Evolutionary conservation across 2,113 vertebrate genomes (phyloP).

Genomic region (Aix galericulata): DNA sequence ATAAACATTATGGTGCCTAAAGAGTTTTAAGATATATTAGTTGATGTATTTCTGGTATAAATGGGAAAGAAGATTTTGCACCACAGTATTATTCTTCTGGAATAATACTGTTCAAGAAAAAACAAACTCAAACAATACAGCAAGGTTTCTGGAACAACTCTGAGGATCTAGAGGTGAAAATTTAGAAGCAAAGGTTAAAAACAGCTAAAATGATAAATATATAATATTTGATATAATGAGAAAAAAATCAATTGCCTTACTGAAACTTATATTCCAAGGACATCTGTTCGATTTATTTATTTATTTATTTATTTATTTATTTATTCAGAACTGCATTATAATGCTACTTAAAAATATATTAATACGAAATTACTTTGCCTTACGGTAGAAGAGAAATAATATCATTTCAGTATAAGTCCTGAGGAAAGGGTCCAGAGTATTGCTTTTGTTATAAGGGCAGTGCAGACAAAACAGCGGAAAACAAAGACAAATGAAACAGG

Average conservation of each 20-base stretch:
- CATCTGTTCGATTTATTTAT: neutral
- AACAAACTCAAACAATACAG: neutral
- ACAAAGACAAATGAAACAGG: neutral
- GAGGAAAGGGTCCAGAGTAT: neutral
- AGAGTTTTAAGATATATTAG: neutral
- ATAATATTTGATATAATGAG: neutral
- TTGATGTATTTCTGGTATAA: neutral
- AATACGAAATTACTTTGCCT: neutral
- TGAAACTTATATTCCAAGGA: neutral
- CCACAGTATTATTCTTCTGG: neutral
- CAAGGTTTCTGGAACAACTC: neutral
- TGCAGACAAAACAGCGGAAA: neutral
- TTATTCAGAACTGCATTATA: neutral
- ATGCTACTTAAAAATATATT: neutral
- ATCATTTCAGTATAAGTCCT: neutral
- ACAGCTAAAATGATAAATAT: neutral
- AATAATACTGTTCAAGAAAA: neutral
- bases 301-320: too few relatives aligned
- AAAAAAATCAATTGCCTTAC: neutral
- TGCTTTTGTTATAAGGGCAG: neutral
- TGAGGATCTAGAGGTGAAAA: neutral
- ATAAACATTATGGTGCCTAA: neutral
- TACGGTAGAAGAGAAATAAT: neutral
- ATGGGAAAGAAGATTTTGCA: neutral
- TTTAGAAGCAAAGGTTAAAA: neutral